phyloP scores from a whole-genome alignment of 1,140 invertebrate species.

The Babylonia areolata region DNA sequence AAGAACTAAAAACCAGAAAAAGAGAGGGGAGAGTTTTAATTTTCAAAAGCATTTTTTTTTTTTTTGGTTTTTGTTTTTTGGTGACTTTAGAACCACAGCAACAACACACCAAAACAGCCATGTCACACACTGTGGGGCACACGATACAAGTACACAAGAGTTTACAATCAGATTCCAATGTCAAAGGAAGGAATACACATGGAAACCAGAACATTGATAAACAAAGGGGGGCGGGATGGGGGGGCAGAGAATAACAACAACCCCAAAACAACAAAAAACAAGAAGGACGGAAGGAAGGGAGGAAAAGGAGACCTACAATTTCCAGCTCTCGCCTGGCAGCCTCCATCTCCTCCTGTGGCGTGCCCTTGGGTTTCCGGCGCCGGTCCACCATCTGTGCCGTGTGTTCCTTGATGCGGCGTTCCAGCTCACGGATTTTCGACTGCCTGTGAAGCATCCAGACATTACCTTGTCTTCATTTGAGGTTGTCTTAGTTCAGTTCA shows the following conservation, averaged over 20 bases:
- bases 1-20: neutral
- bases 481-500: no score
- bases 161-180: conserved; percentile 6
- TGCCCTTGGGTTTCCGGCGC: conserved; percentile 68
- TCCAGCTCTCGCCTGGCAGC: conserved; percentile 70
- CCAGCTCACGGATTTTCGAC: conserved; percentile 67
- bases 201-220: neutral
- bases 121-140: neutral
- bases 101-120: neutral
- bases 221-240: no score
- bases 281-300: neutral
- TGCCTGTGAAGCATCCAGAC: conserved; percentile 59
- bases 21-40: neutral
- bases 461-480: no score
- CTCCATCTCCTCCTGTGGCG: conserved; percentile 73
- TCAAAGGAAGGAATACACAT: neutral
- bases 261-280: neutral
- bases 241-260: no score
- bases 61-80: no score
- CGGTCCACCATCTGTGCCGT: conserved; percentile 69
- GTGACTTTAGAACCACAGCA: neutral
- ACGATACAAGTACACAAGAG: neutral
- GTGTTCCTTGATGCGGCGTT: conserved; percentile 69
- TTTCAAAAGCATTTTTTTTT: neutral
- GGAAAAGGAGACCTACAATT: conserved; percentile 61